Evolutionary conservation across 1,140 invertebrate genomes (phyloP), one percentile per base, ranked within the genome.

Genomic region (Maconellicoccus hirsutus): DNA sequence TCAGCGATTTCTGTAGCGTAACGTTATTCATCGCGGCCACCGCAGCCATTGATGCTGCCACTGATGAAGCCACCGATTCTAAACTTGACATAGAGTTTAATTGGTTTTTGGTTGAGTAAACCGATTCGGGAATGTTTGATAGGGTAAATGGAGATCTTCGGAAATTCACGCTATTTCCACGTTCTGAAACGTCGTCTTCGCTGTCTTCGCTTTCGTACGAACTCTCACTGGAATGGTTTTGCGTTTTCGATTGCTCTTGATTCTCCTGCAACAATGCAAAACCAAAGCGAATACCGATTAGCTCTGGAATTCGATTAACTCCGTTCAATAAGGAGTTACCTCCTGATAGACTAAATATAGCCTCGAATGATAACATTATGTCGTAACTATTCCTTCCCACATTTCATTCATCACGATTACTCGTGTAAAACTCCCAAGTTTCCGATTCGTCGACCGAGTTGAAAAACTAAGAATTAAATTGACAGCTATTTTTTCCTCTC

Each of bases 21-120:
- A 73, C n/a, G 26, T 70, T 69, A 61, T 72, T 72, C 38, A 72
- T 42, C 4, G 71, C 69, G 71, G 69, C 71, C 52, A 52, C 27
- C 1, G 69, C 69, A 12, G 70, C 73, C 52, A 61, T 70, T 29
- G 71, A 72, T 70, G 72, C 73, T 19, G 70, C 59, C 70, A 66
- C 71, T 25, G 29, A 70, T 27, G 61, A 63, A 71, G 39, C 73
- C 39, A 21, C 27, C 59, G 61, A 66, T 66, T 66, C 61, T 25
- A 66, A 6, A 66, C 61, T 66, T 23, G 61, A 66, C 61, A 66
- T 66, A 66, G 61, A 66, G 61, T 66, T 66, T 22, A 66, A 26
- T 26, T 25, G 61, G 61, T 2, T 66, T 66, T 66, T 66, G 61
- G 61, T 52, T 23, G 25, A 66, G 61, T 66, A 66, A 61, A 61